Base-by-base conservation (phyloP, 2,888 invertebrate genomes). In the Trissonchulus latispiculum region DNA sequence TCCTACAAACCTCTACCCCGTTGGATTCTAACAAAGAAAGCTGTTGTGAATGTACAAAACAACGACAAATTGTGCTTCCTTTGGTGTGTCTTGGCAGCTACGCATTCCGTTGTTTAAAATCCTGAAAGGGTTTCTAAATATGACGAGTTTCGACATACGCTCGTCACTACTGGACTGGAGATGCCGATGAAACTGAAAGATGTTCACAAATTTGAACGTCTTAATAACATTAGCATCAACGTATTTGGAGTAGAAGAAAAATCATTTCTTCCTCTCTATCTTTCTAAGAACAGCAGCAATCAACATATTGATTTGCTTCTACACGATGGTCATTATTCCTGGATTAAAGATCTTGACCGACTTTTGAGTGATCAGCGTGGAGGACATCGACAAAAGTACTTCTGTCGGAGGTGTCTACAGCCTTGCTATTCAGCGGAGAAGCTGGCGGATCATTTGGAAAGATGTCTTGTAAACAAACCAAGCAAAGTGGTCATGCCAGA, bases 31-130 rank as follows among this genome's bases (percentile, higher is more conserved):
- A 48, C 8, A 48, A 48, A 48, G 48, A 48, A 64, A 28, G 64
- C 64, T 31, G 64, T 64, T 3, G 31, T 64, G 8, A 64, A 64
- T 64, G 33, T 64, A 28, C 64, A 64, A 64, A 64, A 64, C 64
- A n/a, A n/a, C 8, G 64, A 64, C 64, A 64, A 28, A 18, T 29
- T 15, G 64, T 64, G 64, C 15, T 33, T 28, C 15, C 8, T 18
- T 15, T 33, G 64, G 33, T 15, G 48, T 48, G 23, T 48, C 8
- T 23, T 48, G 8, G 48, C 48, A 15, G 48, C 48, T 15, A 8
- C 23, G 23, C 48, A 48, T 48, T 23, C 48, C 8, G 23, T 23
- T 8, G 48, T 31, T 18, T 29, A 64, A 31, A 8, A 64, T 33
- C 8, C 8, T 15, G 64, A 64, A 33, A 8, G 64, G 8, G 64